Percentiles rank a stretch among this genome's conserved stretches.
Conservation (phyloP, 2,888 invertebrate genomes). For the Parnassius mnemosyne region DNA sequence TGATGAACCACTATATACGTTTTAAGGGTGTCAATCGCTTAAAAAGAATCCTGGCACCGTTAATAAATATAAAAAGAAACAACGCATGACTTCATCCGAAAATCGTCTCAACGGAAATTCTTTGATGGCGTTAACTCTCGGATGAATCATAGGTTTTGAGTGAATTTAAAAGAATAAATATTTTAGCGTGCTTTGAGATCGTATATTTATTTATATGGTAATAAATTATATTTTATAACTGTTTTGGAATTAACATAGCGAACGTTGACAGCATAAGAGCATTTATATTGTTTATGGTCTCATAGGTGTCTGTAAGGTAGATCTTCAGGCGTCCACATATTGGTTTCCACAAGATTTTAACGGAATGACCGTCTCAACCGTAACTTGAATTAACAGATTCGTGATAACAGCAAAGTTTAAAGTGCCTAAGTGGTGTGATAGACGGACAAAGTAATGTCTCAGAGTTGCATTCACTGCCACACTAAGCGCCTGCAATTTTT, state of each 20-base stretch:
- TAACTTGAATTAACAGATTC: too few relatives aligned
- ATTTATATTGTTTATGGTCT: too few relatives aligned
- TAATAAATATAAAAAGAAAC: constrained; percentile 30
- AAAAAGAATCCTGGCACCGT: constrained; percentile 25
- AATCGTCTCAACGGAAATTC: constrained; percentile 21
- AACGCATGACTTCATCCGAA: constrained; percentile 30
- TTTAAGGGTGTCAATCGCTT: constrained; percentile 32
- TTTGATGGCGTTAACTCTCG: constrained; percentile 13
- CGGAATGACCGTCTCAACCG: too few relatives aligned
- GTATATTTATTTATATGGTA: background rate
- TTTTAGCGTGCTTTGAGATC: constrained; percentile 4
- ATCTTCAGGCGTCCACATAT: too few relatives aligned
- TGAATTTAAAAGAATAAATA: constrained; percentile 18
- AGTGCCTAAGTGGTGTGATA: too few relatives aligned
- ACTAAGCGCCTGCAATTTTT: too few relatives aligned
- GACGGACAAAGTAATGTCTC: too few relatives aligned
- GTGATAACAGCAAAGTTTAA: too few relatives aligned
- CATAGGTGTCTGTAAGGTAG: too few relatives aligned
- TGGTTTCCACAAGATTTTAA: too few relatives aligned
- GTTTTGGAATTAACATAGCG: constrained; percentile 8
- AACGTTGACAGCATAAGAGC: too few relatives aligned
- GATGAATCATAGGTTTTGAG: constrained; percentile 20
- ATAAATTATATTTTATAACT: background rate
- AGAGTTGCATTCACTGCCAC: too few relatives aligned
- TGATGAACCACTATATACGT: constrained; percentile 28